A percentile compares a stretch with the other conserved stretches of the same genome.
Evolutionary conservation across 2,888 invertebrate species (phyloP).

Genomic region (Luperina nickerlii): DNA sequence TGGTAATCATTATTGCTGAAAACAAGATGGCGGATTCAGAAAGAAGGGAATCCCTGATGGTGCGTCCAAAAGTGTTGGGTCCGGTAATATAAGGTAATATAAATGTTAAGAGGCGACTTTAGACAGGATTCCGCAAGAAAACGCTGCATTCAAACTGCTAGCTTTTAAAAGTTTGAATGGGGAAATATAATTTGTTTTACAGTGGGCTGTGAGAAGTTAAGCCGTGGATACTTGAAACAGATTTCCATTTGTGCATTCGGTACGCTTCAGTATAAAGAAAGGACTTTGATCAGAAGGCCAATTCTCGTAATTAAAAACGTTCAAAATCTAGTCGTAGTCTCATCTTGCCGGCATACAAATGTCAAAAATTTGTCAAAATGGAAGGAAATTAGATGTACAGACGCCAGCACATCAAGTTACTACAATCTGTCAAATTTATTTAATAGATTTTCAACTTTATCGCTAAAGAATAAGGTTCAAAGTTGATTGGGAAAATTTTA

Average conservation of each 20-base stretch:
- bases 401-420: no score
- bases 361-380: no score
- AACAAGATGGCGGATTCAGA: constrained; percentile 63
- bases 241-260: not conserved
- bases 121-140: constrained; percentile 62
- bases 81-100: constrained; percentile 67
- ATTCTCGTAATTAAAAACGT: no score
- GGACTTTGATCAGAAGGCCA: not conserved
- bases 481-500: no score
- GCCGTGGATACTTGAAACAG: not conserved
- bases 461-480: no score
- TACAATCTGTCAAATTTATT: no score
- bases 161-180: constrained; percentile 21
- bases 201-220: not conserved
- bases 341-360: no score
- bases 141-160: constrained; percentile 56
- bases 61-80: constrained; percentile 61
- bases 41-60: constrained; percentile 53
- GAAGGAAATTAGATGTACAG: no score
- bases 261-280: not conserved
- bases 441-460: no score
- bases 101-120: constrained; percentile 65
- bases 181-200: constrained; percentile 27
- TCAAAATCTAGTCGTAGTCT: no score
- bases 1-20: constrained; percentile 65